Conservation (phyloP, 2,113 vertebrate species). For the Narcine bancroftii region DNA sequence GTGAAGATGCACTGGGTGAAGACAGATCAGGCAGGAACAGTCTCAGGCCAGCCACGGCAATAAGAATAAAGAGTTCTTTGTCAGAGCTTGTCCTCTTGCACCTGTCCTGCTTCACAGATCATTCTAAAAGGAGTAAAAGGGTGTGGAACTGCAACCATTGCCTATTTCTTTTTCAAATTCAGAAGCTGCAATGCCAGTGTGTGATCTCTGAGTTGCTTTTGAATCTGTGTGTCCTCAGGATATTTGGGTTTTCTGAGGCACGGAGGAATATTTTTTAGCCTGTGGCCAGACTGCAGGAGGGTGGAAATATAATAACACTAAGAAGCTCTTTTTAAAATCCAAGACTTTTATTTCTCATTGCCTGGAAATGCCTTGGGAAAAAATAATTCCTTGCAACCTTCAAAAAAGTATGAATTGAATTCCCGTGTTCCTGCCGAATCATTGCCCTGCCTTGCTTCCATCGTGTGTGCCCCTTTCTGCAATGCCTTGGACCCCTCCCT, state of each 20-base stretch:
- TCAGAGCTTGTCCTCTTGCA: no score
- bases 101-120: background rate
- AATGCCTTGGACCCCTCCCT: no score
- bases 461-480: background rate
- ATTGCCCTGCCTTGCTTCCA: no score
- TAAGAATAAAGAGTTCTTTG: no score
- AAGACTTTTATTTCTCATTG: background rate
- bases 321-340: background rate
- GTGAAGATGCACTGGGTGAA: background rate
- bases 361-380: background rate
- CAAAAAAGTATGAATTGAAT: background rate
- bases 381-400: background rate
- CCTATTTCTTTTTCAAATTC: background rate
- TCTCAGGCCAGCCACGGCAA: no score
- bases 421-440: background rate
- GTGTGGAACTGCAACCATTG: background rate
- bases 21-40: background rate
- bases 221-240: background rate
- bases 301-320: background rate
- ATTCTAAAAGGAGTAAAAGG: background rate
- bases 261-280: background rate
- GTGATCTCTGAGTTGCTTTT: background rate
- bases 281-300: background rate
- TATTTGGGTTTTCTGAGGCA: background rate
- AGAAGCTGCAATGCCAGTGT: no score